Conservation (phyloP, 2,888 invertebrate genomes). For the Hypselothyrea guttata region DNA sequence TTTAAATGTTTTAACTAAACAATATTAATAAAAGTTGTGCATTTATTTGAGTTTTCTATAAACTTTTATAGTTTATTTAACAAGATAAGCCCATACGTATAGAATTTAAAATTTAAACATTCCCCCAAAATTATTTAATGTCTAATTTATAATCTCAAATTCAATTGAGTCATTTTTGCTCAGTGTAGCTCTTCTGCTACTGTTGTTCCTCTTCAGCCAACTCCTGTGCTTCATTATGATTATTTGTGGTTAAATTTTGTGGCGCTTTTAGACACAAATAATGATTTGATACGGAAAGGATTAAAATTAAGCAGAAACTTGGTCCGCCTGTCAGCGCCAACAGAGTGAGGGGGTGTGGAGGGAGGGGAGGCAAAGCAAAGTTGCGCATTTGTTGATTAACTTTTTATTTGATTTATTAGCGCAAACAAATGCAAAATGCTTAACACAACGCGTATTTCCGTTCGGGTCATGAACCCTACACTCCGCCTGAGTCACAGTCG, state of each 20-base stretch:
- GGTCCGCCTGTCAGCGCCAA: constrained; percentile 39
- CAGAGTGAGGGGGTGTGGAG: neutral
- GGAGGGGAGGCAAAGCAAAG: constrained; percentile 19
- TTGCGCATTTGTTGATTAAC: constrained; percentile 73
- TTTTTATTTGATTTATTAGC: constrained; percentile 76
- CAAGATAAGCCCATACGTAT: too few relatives aligned
- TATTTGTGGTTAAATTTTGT: constrained; percentile 79
- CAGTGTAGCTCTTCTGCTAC: too few relatives aligned
- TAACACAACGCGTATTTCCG: constrained; percentile 46
- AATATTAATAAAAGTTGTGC: too few relatives aligned
- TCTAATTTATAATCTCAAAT: too few relatives aligned
- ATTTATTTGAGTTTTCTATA: too few relatives aligned
- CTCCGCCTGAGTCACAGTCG: constrained; percentile 31
- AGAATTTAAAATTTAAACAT: too few relatives aligned
- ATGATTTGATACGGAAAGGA: constrained; percentile 82
- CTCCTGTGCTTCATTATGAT: constrained; percentile 73
- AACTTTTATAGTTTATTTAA: too few relatives aligned
- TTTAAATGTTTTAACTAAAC: too few relatives aligned
- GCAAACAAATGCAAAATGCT: constrained; percentile 58
- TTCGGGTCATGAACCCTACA: constrained; percentile 64
- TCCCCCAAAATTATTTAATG: too few relatives aligned
- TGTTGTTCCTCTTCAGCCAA: constrained; percentile 14
- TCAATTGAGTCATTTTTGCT: too few relatives aligned
- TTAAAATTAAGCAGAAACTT: constrained; percentile 82
- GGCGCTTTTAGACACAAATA: constrained; percentile 61